Evolutionary conservation across 1,140 invertebrate genomes (phyloP).

Genomic region (Drosophila teissieri): DNA sequence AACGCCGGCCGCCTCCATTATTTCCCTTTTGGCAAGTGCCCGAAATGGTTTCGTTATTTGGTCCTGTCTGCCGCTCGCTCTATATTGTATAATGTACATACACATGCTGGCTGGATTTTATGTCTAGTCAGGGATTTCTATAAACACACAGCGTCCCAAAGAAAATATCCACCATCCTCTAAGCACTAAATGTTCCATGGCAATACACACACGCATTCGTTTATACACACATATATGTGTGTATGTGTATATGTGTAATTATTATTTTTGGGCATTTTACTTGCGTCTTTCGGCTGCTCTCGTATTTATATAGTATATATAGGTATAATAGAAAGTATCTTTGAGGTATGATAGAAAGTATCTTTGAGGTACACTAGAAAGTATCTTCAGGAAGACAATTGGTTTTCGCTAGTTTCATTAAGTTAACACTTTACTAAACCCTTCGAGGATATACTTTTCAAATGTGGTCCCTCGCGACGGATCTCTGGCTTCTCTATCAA

Average conservation of each 20-base stretch:
- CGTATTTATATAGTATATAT: too few species aligned
- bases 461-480: too few species aligned
- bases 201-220: neutral
- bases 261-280: neutral
- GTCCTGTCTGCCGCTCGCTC: constrained; percentile 18
- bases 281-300: neutral
- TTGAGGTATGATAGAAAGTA: too few species aligned
- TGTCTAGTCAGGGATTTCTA: constrained; percentile 71
- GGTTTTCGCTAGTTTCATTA: too few species aligned
- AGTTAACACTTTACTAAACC: too few species aligned
- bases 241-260: neutral
- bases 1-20: neutral
- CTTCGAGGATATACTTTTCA: too few species aligned
- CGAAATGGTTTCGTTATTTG: constrained; percentile 46
- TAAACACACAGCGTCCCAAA: constrained; percentile 47
- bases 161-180: constrained; percentile 15
- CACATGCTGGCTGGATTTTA: constrained; percentile 68
- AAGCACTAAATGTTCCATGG: neutral
- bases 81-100: constrained; percentile 10
- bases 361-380: too few species aligned
- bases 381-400: too few species aligned
- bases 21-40: constrained; percentile 31
- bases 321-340: too few species aligned
- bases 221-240: neutral
- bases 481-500: too few species aligned